Evolutionary conservation across 2,113 vertebrate species (phyloP).

Genomic region (Ciconia boyciana): DNA sequence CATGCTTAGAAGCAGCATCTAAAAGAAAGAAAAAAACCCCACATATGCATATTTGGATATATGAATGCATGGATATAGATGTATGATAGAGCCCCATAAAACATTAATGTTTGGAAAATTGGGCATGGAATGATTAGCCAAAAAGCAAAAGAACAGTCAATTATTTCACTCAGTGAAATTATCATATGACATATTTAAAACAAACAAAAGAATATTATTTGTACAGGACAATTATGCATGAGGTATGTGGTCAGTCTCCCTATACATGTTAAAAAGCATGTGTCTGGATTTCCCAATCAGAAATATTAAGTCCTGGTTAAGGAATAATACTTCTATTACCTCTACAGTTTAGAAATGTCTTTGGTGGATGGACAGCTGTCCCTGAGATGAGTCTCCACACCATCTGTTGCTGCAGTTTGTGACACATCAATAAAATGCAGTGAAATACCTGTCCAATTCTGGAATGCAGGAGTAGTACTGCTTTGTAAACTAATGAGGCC

Average conservation of each 20-base stretch:
- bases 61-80: not conserved
- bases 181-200: not conserved
- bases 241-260: not conserved
- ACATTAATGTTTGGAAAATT: not conserved
- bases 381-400: not conserved
- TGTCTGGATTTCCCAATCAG: not conserved
- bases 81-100: not conserved
- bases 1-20: conserved; percentile 96
- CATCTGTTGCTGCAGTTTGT: not conserved
- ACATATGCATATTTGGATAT: not conserved
- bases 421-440: not conserved
- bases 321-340: not conserved
- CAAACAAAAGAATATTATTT: not conserved
- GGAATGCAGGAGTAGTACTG: not conserved
- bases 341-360: not conserved
- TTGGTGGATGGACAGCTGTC: not conserved
- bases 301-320: not conserved
- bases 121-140: not conserved
- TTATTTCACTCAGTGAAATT: not conserved
- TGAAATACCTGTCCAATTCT: not conserved
- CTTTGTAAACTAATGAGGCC: not conserved
- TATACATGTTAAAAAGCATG: not conserved
- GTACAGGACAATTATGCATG: not conserved
- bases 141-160: not conserved
- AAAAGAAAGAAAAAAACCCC: not conserved